Base-by-base conservation (phyloP, 2,888 invertebrate species). In the Smittia aterrima region DNA sequence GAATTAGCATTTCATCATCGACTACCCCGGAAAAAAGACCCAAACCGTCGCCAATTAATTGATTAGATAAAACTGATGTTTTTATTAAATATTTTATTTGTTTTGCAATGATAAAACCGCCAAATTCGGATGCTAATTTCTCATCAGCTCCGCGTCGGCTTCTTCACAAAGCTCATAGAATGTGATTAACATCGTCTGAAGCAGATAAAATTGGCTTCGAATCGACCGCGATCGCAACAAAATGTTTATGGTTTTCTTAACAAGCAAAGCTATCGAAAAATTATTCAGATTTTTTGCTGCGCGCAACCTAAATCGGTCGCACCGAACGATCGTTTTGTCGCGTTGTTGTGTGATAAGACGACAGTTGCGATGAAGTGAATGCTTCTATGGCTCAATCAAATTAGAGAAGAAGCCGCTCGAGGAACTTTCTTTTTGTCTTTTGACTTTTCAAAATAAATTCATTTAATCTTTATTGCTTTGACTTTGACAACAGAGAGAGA, bases 61-160 rank as follows among this genome's bases (percentile, higher is more conserved):
- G 72, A 72, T 72, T 72, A 72, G 54, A 72, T 71, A 71, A 71
- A 72, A 72, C 47, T 72, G 72, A 72, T 72, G 72, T 72, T 72
- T 72, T 72, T 72, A 72, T 72, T 72, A 72, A 16, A 40, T 62
- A 11, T 62, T 32, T 54, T 72, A 25, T 72, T 72, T 72, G 62
- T 72, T 72, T 72, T 72, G 53, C n/a, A 24, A 53, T 70, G 70
- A 70, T 62, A 62, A 62, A 72, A 72, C 53, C 40, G 62, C 72
- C 72, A 72, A 54, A 72, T 72, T 72, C 58, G 27, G 24, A 72
- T 72, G 72, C 72, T 62, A 72, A 72, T 72, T 58, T 62, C 27
- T 9, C 18, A 25, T 47, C 27, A 27, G 41, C 64, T 13, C 27
- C 54, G 70, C 11, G 70, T 54, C 25, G 70, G 54, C 25, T 41